These are phyloP conservation scores for Presbytis comata DNA, from an alignment of 2,797 vertebrate genomes.

Conservation along the genomic window DNA sequence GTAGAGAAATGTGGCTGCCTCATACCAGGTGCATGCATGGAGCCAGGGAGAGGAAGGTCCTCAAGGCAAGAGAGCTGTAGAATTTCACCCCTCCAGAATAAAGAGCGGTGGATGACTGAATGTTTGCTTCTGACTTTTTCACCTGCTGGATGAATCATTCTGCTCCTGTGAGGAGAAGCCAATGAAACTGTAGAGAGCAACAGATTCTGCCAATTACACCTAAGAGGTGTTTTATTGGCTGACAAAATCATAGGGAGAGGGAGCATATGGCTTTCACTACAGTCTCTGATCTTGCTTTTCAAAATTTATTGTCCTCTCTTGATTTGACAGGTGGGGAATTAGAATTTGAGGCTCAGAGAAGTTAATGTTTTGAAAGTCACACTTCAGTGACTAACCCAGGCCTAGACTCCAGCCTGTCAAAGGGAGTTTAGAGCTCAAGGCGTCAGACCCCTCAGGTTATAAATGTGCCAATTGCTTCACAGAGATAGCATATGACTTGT, in stretches of 20 bases:
- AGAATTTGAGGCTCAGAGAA: not conserved
- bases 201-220: not conserved
- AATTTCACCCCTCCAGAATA: not conserved
- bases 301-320: not conserved
- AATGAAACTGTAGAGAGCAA: not conserved
- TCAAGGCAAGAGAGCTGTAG: not conserved
- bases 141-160: not conserved
- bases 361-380: not conserved
- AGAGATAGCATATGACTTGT: not conserved
- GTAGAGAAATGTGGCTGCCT: not conserved
- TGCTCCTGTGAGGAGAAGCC: not conserved
- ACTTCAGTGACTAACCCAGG: not conserved
- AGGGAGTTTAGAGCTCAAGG: not conserved
- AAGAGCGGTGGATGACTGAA: not conserved
- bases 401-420: not conserved
- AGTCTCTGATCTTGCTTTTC: not conserved
- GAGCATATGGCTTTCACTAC: not conserved
- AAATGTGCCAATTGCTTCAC: not conserved
- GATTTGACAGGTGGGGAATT: not conserved
- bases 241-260: not conserved
- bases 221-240: not conserved
- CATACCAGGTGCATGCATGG: not conserved
- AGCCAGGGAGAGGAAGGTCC: not conserved
- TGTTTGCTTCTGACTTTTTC: not conserved
- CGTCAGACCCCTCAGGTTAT: not conserved